phyloP scores from a whole-genome alignment of 2,888 invertebrate genomes.

The Lasioglossum malachurum region DNA sequence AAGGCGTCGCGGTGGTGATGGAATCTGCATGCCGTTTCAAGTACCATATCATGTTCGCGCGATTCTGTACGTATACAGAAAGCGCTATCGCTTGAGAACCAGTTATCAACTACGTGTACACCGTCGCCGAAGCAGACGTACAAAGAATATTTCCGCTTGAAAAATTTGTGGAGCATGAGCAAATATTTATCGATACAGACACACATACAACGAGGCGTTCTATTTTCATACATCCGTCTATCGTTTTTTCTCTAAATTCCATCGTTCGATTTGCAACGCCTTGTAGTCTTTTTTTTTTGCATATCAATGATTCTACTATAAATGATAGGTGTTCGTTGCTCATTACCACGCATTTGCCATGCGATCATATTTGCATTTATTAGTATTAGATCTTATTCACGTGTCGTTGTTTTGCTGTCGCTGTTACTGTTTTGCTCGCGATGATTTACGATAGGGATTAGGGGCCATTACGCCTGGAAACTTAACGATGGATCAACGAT shows the following conservation, averaged over 20 bases:
- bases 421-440: slow-evolving; percentile 30
- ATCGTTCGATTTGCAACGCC: background rate
- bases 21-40: slow-evolving; percentile 47
- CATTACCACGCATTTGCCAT: slow-evolving; percentile 37
- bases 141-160: background rate
- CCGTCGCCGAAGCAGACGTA: slow-evolving; percentile 13
- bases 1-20: slow-evolving; percentile 54
- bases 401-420: slow-evolving; percentile 46
- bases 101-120: slow-evolving; percentile 7
- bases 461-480: slow-evolving; percentile 16
- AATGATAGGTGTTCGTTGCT: slow-evolving; percentile 39
- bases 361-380: slow-evolving; percentile 61
- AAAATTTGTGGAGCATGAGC: background rate
- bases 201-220: background rate
- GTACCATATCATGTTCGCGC: slow-evolving; percentile 15
- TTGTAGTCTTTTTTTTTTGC: background rate
- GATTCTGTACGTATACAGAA: slow-evolving; percentile 16
- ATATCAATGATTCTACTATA: background rate
- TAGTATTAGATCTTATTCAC: slow-evolving; percentile 58
- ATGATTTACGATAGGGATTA: slow-evolving; percentile 23
- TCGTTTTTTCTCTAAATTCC: background rate
- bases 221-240: background rate
- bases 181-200: background rate
- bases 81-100: slow-evolving; percentile 15
- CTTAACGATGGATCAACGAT: slow-evolving; percentile 19